Conservation (phyloP, 2,797 vertebrate genomes). For the Pagetopsis macropterus region DNA sequence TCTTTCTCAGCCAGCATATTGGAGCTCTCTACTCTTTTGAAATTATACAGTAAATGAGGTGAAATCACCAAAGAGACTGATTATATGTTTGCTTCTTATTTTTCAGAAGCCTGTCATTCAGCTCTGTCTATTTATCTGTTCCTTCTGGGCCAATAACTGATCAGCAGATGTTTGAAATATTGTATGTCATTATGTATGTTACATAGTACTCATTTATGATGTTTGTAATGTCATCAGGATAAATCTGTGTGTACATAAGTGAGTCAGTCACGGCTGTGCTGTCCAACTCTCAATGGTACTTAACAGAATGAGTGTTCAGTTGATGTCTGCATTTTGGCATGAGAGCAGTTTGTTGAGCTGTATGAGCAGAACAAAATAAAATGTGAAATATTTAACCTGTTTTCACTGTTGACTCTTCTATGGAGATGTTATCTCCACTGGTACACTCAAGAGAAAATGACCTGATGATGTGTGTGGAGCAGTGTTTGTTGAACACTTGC, state of each 20-base stretch:
- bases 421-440: constrained; percentile 9
- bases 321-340: constrained; percentile 45
- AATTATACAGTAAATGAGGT: constrained; percentile 57
- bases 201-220: constrained; percentile 70
- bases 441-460: constrained; percentile 1
- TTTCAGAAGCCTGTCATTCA: constrained; percentile 83
- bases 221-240: constrained; percentile 68
- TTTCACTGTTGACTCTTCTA: constrained; percentile 16
- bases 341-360: constrained; percentile 63
- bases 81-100: constrained; percentile 86
- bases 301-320: constrained; percentile 46
- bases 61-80: constrained; percentile 73
- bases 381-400: constrained; percentile 78
- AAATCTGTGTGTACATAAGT: constrained; percentile 50
- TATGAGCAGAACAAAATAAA: constrained; percentile 77
- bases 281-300: constrained; percentile 68
- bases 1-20: constrained; percentile 36
- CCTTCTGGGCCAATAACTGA: constrained; percentile 60
- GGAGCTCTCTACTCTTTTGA: constrained; percentile 42
- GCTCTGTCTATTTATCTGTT: constrained; percentile 71
- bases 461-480: neutral
- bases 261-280: constrained; percentile 52
- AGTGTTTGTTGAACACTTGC: neutral
- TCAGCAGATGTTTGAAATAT: constrained; percentile 60
- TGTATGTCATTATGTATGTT: constrained; percentile 71